Conservation (phyloP, 1,140 invertebrate genomes). For the Drosophila yakuba region DNA sequence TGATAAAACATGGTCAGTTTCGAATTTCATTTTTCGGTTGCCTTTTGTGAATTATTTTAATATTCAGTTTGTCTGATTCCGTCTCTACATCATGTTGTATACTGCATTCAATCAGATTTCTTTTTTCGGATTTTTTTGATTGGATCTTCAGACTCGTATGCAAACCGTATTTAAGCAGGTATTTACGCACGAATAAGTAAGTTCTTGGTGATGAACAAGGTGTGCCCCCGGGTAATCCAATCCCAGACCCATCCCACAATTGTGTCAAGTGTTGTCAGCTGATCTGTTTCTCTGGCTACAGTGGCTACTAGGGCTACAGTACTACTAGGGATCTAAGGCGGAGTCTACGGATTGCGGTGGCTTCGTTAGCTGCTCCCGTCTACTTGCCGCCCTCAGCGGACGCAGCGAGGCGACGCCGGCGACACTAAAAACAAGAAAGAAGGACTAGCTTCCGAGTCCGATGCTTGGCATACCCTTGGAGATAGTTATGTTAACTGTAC, state of each 20-base stretch:
- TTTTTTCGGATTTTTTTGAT: too few relatives aligned
- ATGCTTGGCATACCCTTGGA: constrained; percentile 21
- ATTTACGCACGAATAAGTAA: neutral
- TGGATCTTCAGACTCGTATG: neutral
- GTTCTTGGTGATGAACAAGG: neutral
- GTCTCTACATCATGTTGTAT: too few relatives aligned
- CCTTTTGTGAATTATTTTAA: neutral
- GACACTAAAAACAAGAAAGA: constrained; percentile 67
- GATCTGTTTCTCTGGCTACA: constrained; percentile 52
- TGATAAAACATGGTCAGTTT: neutral
- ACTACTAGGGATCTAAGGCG: constrained; percentile 3
- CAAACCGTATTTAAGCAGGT: neutral
- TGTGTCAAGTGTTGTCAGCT: constrained; percentile 73
- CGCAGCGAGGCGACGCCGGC: constrained; percentile 45
- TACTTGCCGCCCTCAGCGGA: constrained; percentile 53
- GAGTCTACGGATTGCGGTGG: constrained; percentile 61
- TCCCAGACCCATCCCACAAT: constrained; percentile 23
- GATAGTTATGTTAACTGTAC: neutral
- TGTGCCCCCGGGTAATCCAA: neutral
- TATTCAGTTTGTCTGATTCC: neutral
- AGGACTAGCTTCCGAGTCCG: constrained; percentile 24
- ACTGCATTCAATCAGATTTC: neutral
- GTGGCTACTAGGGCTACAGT: constrained; percentile 14
- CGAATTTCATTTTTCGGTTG: neutral
- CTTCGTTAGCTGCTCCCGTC: constrained; percentile 50